phyloP scores from a whole-genome alignment of 2,113 vertebrate species.

The Conger conger region DNA sequence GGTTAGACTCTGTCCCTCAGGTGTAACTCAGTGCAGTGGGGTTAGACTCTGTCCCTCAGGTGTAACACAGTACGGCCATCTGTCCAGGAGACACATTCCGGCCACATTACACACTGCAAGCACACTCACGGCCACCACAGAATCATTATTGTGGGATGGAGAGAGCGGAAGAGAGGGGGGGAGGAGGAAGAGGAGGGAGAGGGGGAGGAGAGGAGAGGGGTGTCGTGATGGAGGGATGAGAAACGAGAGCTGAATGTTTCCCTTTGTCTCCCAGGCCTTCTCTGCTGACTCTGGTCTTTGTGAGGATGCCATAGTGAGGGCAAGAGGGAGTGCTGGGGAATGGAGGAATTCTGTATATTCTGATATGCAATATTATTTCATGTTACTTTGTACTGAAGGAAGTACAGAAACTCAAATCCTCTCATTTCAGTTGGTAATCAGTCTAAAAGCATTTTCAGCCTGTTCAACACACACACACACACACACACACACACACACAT shows the following conservation, averaged over 20 bases:
- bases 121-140: conserved; percentile 72
- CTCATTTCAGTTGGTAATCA: too few species aligned
- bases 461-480: too few species aligned
- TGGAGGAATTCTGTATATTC: not conserved
- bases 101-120: conserved; percentile 66
- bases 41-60: too few species aligned
- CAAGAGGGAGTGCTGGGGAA: not conserved
- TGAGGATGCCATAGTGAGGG: not conserved
- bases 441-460: too few species aligned
- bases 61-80: conserved; percentile 58
- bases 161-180: conserved; percentile 39
- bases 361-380: too few species aligned
- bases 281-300: conserved; percentile 65
- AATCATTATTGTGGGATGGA: conserved; percentile 62
- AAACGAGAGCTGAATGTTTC: conserved; percentile 66
- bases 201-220: not conserved
- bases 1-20: too few species aligned
- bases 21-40: too few species aligned
- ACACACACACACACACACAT: too few species aligned
- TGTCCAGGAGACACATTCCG: conserved; percentile 70
- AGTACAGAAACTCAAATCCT: too few species aligned
- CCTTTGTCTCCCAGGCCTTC: conserved; percentile 56
- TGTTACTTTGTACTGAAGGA: too few species aligned
- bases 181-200: conserved; percentile 39
- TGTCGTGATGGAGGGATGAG: conserved; percentile 58